Percentiles rank a stretch among this genome's conserved stretches.
phyloP scores from a whole-genome alignment of 2,797 vertebrate genomes.

The Pogoniulus pusillus region DNA sequence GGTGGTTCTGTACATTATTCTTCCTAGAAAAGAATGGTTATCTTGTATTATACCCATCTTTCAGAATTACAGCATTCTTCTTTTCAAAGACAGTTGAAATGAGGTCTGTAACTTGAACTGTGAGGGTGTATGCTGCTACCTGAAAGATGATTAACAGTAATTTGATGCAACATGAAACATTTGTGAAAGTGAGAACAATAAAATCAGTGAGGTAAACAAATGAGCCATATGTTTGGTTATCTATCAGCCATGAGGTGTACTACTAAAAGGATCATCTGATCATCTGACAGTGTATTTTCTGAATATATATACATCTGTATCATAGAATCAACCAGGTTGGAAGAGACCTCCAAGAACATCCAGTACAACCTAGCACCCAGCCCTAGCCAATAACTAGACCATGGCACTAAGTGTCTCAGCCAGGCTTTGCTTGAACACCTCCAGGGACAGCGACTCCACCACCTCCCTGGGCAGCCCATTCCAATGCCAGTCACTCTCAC shows the following conservation, averaged over 20 bases:
- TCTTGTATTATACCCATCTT: background rate
- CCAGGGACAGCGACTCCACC: too few relatives aligned
- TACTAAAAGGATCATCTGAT: background rate
- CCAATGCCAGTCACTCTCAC: too few relatives aligned
- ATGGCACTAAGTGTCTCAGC: too few relatives aligned
- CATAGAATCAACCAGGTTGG: too few relatives aligned
- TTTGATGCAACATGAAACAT: slow-evolving; percentile 1
- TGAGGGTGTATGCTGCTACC: background rate
- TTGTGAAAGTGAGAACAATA: slow-evolving; percentile 52
- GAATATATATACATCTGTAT: background rate
- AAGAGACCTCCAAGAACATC: too few relatives aligned
- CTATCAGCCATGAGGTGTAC: background rate
- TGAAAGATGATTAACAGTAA: slow-evolving; percentile 31
- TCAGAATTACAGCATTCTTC: slow-evolving; percentile 17
- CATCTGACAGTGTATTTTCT: background rate
- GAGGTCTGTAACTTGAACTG: slow-evolving; percentile 5
- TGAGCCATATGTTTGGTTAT: slow-evolving; percentile 28
- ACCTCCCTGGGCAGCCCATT: too few relatives aligned
- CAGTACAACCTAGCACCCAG: too few relatives aligned
- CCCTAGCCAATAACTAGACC: too few relatives aligned
- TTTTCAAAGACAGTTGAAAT: background rate
- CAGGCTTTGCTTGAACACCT: too few relatives aligned
- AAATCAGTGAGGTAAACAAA: slow-evolving; percentile 35
- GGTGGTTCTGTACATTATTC: slow-evolving; percentile 22
- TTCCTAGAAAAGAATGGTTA: slow-evolving; percentile 12